A percentile compares a stretch with the other conserved stretches of the same genome.
These are phyloP conservation scores for Meriones psammophilus DNA, from an alignment of 2,797 vertebrate genomes.

Conservation along the genomic window DNA sequence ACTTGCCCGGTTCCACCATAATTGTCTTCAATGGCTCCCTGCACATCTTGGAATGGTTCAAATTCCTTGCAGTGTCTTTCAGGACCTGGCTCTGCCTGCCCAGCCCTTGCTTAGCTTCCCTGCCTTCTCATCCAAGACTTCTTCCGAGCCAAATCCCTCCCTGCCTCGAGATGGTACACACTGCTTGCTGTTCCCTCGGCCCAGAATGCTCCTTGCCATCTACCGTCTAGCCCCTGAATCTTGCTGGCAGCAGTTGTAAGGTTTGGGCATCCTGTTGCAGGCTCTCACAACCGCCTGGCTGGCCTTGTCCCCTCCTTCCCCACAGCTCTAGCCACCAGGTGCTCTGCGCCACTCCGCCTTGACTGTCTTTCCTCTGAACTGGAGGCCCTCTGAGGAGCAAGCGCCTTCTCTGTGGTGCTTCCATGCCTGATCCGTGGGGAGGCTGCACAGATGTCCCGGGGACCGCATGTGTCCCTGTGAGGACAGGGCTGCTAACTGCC, in stretches of 20 bases:
- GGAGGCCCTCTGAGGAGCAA: conserved; percentile 55
- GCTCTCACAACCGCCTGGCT: not conserved
- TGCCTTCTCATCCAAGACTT: not conserved
- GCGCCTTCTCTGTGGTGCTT: not conserved
- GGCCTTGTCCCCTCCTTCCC: not conserved
- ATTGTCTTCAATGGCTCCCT: not conserved
- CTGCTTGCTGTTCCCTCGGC: not conserved
- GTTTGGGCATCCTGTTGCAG: not conserved
- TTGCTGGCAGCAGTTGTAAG: not conserved
- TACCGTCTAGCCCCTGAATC: not conserved
- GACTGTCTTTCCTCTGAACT: conserved; percentile 28
- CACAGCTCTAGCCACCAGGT: not conserved
- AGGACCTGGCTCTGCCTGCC: not conserved
- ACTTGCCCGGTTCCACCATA: not conserved
- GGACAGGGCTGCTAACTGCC: conserved; percentile 60
- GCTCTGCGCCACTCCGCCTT: not conserved
- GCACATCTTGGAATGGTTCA: conserved; percentile 8
- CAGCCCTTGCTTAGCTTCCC: not conserved
- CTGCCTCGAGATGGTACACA: not conserved
- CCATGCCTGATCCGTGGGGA: not conserved
- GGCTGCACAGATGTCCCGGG: conserved; percentile 57
- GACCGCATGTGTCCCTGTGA: conserved; percentile 43
- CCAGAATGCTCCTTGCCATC: not conserved
- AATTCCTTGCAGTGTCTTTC: not conserved
- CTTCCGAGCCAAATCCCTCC: conserved; percentile 14